Conservation (phyloP, 2,888 invertebrate species). For the Anticlea derivata region DNA sequence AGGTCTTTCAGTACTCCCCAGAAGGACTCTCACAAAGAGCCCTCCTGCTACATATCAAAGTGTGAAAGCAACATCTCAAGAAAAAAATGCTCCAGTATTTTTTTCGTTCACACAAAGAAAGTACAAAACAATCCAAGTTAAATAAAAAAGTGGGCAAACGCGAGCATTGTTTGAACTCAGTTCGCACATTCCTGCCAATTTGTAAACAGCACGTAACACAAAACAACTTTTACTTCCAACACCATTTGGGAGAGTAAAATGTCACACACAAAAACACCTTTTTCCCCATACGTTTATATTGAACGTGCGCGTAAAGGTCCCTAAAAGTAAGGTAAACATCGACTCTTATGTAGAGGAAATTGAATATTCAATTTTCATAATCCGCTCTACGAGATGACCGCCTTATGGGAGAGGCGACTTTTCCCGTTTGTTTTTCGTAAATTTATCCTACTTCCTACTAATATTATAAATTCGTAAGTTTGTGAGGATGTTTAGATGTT, state of each 20-base stretch:
- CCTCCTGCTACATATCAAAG: too few species aligned
- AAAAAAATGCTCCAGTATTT: not conserved
- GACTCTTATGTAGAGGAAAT: constrained; percentile 20
- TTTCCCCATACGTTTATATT: constrained; percentile 21
- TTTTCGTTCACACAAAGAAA: not conserved
- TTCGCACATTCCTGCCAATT: constrained; percentile 25
- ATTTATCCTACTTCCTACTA: too few species aligned
- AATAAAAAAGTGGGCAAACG: constrained; percentile 12
- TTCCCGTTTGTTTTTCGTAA: constrained; percentile 11
- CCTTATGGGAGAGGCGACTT: constrained; percentile 11
- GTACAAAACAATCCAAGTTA: constrained; percentile 2
- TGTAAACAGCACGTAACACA: constrained; percentile 33
- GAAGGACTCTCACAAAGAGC: too few species aligned
- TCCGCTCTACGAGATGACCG: constrained; percentile 5
- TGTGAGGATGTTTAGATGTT: too few species aligned
- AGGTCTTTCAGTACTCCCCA: too few species aligned
- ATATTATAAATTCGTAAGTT: too few species aligned
- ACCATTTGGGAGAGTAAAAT: constrained; percentile 31
- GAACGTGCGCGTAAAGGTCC: constrained; percentile 29
- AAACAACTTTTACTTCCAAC: constrained; percentile 32
- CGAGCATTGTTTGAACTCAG: constrained; percentile 17
- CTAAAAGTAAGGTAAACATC: constrained; percentile 31
- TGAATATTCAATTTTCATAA: constrained; percentile 36
- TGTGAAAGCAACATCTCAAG: not conserved
- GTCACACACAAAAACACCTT: constrained; percentile 35